Percentiles rank a stretch among this genome's conserved stretches.
These are phyloP conservation scores for Zaprionus nigranus DNA, from an alignment of 1,140 invertebrate genomes.

Conservation along the genomic window DNA sequence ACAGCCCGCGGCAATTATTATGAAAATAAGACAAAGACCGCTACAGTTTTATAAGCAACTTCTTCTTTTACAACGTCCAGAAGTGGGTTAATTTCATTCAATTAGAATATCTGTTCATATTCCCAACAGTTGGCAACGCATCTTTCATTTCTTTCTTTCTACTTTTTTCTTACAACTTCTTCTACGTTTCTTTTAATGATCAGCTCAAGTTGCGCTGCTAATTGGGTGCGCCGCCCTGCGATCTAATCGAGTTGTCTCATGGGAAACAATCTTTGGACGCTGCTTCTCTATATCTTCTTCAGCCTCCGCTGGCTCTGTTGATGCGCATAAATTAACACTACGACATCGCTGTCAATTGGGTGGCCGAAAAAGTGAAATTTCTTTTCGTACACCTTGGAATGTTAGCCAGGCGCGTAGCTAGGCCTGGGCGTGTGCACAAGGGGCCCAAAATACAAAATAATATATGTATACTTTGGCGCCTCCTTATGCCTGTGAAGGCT, in stretches of 20 bases:
- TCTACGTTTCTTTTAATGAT: conserved; percentile 52
- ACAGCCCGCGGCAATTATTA: conserved; percentile 56
- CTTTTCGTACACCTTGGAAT: conserved; percentile 26
- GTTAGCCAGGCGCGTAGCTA: neutral
- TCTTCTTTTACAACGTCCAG: conserved; percentile 46
- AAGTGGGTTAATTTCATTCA: conserved; percentile 80
- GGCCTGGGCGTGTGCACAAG: too few species aligned
- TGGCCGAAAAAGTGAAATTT: conserved; percentile 48
- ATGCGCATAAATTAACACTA: conserved; percentile 62
- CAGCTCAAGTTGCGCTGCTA: conserved; percentile 56
- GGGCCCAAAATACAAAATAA: too few species aligned
- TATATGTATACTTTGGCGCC: too few species aligned
- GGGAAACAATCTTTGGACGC: conserved; percentile 54
- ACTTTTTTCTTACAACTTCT: conserved; percentile 1
- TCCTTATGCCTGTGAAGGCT: too few species aligned
- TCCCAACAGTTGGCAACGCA: conserved; percentile 5
- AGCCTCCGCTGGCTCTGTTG: neutral
- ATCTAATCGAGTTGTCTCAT: conserved; percentile 54
- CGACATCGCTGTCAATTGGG: conserved; percentile 14
- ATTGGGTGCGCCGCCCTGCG: conserved; percentile 63
- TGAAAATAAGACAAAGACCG: conserved; percentile 54
- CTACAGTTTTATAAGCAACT: conserved; percentile 35
- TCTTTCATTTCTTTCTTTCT: conserved; percentile 30
- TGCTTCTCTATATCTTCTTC: neutral
- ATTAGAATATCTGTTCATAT: conserved; percentile 62